Base-by-base conservation (phyloP, 2,888 invertebrate genomes). In the Timandra comae region DNA sequence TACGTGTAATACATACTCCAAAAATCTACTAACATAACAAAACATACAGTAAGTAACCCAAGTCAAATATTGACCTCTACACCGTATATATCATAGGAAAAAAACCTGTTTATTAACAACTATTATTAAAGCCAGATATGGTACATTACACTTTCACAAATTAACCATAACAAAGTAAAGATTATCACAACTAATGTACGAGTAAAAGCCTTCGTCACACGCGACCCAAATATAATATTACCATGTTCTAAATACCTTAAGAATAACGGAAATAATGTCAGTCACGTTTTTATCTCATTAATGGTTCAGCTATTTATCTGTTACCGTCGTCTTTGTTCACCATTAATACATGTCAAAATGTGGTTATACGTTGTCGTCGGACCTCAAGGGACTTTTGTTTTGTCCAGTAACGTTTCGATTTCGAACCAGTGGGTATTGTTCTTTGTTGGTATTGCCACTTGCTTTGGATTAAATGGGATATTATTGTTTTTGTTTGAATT, bases 211-310 rank as follows among this genome's bases (percentile, higher is more conserved):
- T 16, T 16, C 16, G 6, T 16, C 16, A 16, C 16, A 16, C 16
- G 16, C 16, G 16, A 16, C 16, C 16, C 16, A 16, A 16, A 16
- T 16, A 16, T 16, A 16, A 3, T 6, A 16, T 16, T 5, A 35
- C 40, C 27, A 35, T 35, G 43, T 33, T 46, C 49, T 44, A 37
- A 46, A 49, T 49, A 46, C 49, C 43, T 34, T 41, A 43, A 41
- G 43, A 46, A 46, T 49, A 52, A 49, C 50, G 50, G 49, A 50
- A 46, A 48, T 48, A 41, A 49, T 39, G 46, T 43, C 34, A 42
- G 69, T 70, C 75, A 76, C 73, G 72, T 78, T 76, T 76, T 76
- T 77, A 74, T 78, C 71, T 78, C 75, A 77, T 79, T 78, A 78
- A 75, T 73, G 72, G 63, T 53, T 53, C 54, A 49, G 63, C 70